These are phyloP conservation scores for Champsocephalus gunnari DNA, from an alignment of 2,797 vertebrate genomes.

Conservation along the genomic window DNA sequence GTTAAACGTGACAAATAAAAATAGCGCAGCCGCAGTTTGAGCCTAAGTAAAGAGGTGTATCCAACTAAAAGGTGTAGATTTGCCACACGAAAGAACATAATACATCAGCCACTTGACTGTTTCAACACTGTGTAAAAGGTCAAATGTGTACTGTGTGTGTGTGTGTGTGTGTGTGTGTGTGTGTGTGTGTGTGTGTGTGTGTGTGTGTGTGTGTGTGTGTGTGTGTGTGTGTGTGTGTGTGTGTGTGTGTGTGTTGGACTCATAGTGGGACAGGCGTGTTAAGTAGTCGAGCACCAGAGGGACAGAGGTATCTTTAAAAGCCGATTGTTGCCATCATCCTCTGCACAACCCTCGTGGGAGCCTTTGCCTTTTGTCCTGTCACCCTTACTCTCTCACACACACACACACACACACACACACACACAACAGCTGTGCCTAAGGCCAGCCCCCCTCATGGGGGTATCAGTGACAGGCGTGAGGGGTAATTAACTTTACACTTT, in stretches of 20 bases:
- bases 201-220: conserved; percentile 35
- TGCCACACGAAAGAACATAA: conserved; percentile 31
- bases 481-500: conserved; percentile 99
- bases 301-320: conserved; percentile 95
- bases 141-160: conserved; percentile 51
- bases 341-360: conserved; percentile 94
- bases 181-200: conserved; percentile 38
- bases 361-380: conserved; percentile 89
- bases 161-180: conserved; percentile 36
- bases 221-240: conserved; percentile 37
- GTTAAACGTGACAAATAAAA: neutral
- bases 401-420: conserved; percentile 80
- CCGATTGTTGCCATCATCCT: conserved; percentile 98
- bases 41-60: conserved; percentile 7
- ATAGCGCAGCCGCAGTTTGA: neutral
- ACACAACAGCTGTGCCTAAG: conserved; percentile 94
- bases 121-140: conserved; percentile 61
- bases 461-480: conserved; percentile 98
- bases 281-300: conserved; percentile 90
- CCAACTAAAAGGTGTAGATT: conserved; percentile 27
- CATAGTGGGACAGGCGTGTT: conserved; percentile 76
- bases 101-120: conserved; percentile 49
- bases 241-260: conserved; percentile 33
- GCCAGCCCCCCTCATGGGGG: conserved; percentile 86
- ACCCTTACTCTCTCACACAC: conserved; percentile 72